Conservation (phyloP, 2,113 vertebrate genomes). For the Gila orcuttii region DNA sequence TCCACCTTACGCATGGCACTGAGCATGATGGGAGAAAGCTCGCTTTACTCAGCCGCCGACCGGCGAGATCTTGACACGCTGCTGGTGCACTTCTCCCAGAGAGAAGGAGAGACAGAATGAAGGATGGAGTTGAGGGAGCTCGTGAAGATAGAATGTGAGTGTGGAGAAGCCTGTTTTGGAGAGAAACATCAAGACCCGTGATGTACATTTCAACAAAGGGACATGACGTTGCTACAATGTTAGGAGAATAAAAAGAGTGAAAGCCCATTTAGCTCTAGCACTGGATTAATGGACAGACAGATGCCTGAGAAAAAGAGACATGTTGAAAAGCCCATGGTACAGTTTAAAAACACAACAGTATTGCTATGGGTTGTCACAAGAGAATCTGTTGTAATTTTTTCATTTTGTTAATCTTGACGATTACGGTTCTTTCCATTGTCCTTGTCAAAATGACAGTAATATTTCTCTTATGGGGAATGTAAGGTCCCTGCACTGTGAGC, state of each 20-base stretch:
- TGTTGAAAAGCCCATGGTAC: constrained; percentile 11
- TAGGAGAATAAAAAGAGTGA: background rate
- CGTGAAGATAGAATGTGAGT: constrained; percentile 72
- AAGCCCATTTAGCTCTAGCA: constrained; percentile 37
- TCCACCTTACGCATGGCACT: constrained; percentile 96
- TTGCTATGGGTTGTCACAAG: background rate
- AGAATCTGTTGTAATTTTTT: constrained; percentile 4
- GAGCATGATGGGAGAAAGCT: constrained; percentile 97
- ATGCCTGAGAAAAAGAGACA: constrained; percentile 3
- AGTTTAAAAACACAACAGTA: background rate
- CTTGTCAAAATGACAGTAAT: background rate
- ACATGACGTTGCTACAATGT: background rate
- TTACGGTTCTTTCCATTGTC: background rate
- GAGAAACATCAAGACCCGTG: constrained; percentile 41
- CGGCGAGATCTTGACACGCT: constrained; percentile 86
- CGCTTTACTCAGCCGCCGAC: constrained; percentile 90
- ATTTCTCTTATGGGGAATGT: background rate
- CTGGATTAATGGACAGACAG: background rate
- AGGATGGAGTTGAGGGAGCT: constrained; percentile 61
- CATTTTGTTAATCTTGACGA: background rate
- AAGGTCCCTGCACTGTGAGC: constrained; percentile 25
- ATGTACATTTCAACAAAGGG: constrained; percentile 47
- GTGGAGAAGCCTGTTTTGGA: constrained; percentile 69
- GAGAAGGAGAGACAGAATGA: constrained; percentile 84
- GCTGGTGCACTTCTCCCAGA: constrained; percentile 85